Conservation (phyloP, 2,888 invertebrate genomes). For the Tillus elongatus region DNA sequence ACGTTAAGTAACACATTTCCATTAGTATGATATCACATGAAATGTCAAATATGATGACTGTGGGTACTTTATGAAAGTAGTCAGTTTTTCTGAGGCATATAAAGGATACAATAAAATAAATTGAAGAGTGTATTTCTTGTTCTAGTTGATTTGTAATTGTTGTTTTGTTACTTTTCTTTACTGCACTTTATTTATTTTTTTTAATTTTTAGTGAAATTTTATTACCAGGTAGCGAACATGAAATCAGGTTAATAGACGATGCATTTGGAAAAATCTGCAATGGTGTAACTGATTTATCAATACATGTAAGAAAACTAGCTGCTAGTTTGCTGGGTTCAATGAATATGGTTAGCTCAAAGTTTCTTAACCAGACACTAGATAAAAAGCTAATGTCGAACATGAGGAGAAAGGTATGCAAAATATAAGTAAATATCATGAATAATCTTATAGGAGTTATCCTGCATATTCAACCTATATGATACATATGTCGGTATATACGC, state of each 20-base stretch:
- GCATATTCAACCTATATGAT: no score
- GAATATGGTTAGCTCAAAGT: constrained; percentile 76
- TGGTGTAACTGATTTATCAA: constrained; percentile 84
- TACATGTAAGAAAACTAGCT: constrained; percentile 77
- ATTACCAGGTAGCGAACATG: constrained; percentile 66
- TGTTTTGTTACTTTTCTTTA: no score
- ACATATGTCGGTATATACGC: not conserved
- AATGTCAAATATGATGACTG: no score
- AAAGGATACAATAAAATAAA: no score
- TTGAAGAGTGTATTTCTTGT: no score
- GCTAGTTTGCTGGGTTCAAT: constrained; percentile 80
- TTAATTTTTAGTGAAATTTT: constrained; percentile 57
- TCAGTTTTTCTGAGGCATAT: no score
- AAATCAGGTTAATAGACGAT: constrained; percentile 85
- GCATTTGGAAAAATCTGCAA: constrained; percentile 93
- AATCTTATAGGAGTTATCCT: constrained; percentile 1
- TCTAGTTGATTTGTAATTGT: no score
- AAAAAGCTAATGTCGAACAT: constrained; percentile 96
- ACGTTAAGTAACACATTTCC: no score
- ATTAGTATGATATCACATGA: no score
- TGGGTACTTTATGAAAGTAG: no score
- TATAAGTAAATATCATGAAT: constrained; percentile 6
- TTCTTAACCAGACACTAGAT: constrained; percentile 91
- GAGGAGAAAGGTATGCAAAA: constrained; percentile 52
- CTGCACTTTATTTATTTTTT: no score